Conservation (phyloP, 2,888 invertebrate species). For the Steinernema carpocapsae region DNA sequence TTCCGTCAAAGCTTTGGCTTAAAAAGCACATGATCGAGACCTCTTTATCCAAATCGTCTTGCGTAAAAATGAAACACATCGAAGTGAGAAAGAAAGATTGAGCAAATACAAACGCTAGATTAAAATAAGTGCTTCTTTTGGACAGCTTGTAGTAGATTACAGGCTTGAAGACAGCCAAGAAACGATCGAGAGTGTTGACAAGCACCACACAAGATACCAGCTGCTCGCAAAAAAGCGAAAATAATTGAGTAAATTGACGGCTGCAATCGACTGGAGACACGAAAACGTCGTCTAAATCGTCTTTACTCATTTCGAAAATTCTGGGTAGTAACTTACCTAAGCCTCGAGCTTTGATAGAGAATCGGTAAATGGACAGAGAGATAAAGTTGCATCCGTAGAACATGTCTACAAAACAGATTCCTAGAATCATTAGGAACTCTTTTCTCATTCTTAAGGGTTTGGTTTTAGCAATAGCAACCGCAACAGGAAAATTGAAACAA, state of each 20-base stretch:
- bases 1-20: background rate
- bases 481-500: too few relatives aligned
- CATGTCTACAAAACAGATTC: background rate
- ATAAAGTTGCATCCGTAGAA: background rate
- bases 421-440: constrained; percentile 4
- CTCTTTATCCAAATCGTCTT: background rate
- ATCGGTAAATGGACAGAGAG: background rate
- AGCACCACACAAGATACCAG: background rate
- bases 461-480: too few relatives aligned
- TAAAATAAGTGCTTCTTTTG: background rate
- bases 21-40: background rate
- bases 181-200: background rate
- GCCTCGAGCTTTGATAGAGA: background rate
- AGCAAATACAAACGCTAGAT: background rate
- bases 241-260: background rate
- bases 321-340: background rate
- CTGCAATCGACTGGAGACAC: background rate
- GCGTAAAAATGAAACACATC: background rate
- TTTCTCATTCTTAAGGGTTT: too few relatives aligned
- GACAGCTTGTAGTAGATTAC: background rate
- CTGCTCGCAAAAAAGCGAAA: background rate
- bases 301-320: too few relatives aligned
- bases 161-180: background rate
- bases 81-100: background rate
- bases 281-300: background rate